Evolutionary conservation across 2,888 invertebrate species (phyloP), one percentile per base, ranked within the genome.

Genomic region (Lacanobia oleracea): DNA sequence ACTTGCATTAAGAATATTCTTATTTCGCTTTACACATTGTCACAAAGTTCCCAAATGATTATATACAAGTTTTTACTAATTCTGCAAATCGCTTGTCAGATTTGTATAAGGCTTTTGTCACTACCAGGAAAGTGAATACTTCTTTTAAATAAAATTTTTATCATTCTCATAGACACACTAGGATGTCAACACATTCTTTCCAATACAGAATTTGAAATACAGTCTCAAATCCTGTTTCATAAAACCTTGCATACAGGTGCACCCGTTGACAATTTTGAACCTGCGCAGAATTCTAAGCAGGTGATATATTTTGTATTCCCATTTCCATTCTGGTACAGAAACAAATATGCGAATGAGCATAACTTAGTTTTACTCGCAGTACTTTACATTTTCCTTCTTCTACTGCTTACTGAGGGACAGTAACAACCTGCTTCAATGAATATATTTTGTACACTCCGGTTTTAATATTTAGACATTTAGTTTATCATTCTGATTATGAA

Each of bases 201-300:
- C 14, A 61, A 27, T n/a, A 27, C 23, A 60, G 6, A 71, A 59
- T 72, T 54, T 27, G 2, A 54, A 50, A 60, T 65, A 45, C 40
- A 48, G 10, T 48, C 27, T 48, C 10, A 56, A 56, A 67, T 50
- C 48, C 33, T 21, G 23, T 57, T 57, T 50, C 33, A 66, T 37
- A 54, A 65, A 59, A 60, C 14, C n/a, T 23, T 63, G 43, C 67
- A 67, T 67, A 37, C 33, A 54, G 33, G 18, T 67, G 57, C 59
- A 63, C 40, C 54, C 43, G 67, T 50, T 68, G 59, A 75, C 75
- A 79, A 63, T 79, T 68, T 60, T 4, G 27, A 75, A 74, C 77
- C 54, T 60, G 81, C 50, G 4, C 60, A 27, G 79, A 79, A 79
- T 81, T 60, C 71, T 81, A 81, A 79, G 54, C 51, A 79, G 81